phyloP scores from a whole-genome alignment of 2,113 vertebrate genomes.

The Lutjanus erythropterus region DNA sequence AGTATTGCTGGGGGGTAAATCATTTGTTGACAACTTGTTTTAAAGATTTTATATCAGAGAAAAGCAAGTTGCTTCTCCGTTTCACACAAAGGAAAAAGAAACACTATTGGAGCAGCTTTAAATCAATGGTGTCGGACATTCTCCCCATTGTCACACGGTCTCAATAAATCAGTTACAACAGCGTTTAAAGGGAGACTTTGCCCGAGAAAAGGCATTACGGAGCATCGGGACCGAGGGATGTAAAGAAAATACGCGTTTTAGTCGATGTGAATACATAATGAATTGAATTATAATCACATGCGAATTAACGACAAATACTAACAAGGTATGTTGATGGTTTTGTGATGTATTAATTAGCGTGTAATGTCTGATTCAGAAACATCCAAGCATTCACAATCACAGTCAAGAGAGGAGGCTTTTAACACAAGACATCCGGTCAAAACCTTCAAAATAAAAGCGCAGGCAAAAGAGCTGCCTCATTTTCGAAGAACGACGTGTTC shows the following conservation, averaged over 20 bases:
- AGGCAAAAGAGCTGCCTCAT: accelerated
- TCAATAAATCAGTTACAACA: not conserved
- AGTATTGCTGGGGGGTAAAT: not conserved
- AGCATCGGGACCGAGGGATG: not conserved
- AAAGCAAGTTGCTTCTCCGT: not conserved
- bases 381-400: not conserved
- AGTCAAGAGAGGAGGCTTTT: not conserved
- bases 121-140: not conserved
- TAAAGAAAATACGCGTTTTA: not conserved
- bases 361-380: not conserved
- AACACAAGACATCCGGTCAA: constrained; percentile 25
- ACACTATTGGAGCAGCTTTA: not conserved
- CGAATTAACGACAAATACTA: not conserved
- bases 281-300: not conserved
- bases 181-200: constrained; percentile 8
- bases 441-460: constrained; percentile 31
- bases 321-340: accelerated
- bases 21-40: not conserved
- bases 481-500: accelerated
- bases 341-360: accelerated
- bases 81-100: not conserved
- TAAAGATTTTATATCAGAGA: not conserved
- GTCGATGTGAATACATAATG: too few relatives aligned
- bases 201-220: not conserved
- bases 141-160: not conserved